Conservation (phyloP, 2,113 vertebrate species). For the Anser brachyrhynchus region DNA sequence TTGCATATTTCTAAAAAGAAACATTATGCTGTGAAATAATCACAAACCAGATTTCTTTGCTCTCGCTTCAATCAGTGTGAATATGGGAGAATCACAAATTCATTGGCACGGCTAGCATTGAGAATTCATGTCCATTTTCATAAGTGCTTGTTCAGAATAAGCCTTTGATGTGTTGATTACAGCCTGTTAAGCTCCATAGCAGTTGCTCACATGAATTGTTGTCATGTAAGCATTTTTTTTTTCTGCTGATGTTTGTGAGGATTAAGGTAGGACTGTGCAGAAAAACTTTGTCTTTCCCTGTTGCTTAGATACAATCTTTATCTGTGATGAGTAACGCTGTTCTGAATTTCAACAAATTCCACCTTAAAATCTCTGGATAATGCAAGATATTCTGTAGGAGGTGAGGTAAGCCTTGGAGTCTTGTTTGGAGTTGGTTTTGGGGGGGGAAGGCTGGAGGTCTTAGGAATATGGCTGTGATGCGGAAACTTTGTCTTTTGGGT, state of each 20-base stretch:
- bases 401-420: not conserved
- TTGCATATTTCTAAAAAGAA: not conserved
- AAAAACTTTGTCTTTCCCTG: conserved; percentile 8
- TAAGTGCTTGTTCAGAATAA: conserved; percentile 12
- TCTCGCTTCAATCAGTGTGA: not conserved
- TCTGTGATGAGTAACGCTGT: not conserved
- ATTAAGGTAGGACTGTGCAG: not conserved
- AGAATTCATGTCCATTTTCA: not conserved
- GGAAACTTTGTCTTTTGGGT: not conserved
- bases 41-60: not conserved
- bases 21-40: not conserved
- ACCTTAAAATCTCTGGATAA: conserved; percentile 14
- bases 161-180: not conserved
- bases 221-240: not conserved
- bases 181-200: not conserved
- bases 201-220: not conserved
- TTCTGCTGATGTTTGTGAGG: not conserved
- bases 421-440: not conserved
- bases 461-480: not conserved
- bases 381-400: not conserved
- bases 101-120: fast-evolving
- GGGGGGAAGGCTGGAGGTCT: not conserved
- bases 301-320: conserved; percentile 1
- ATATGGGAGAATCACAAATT: not conserved
- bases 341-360: not conserved